Base-by-base conservation (phyloP, 2,797 vertebrate genomes). In the Rhynchotus rufescens region DNA sequence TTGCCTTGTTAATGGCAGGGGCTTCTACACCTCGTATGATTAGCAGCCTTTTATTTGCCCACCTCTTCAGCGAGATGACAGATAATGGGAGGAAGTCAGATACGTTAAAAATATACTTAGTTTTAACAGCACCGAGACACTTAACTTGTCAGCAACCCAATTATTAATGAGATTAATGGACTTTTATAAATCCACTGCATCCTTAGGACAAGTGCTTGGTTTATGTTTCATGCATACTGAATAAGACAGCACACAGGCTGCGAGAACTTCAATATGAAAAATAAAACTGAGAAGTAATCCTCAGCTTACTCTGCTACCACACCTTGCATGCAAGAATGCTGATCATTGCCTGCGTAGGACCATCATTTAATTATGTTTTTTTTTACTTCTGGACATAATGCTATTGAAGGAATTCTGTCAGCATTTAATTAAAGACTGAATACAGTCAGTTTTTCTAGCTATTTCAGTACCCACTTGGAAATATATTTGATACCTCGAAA, bases 131-230 rank as follows among this genome's bases (percentile, higher is more conserved):
- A 85, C 91, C 45, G 92, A 96, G 96, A 96, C 97, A 97, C 96
- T 98, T 98, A 98, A 94, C 95, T 96, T 97, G 97, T 97, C 97
- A 97, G 97, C 87, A 84, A 93, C 96, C 96, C 96, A 96, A 95
- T 97, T 97, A 97, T 97, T 98, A 97, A 97, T 98, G 89, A 97
- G 97, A 97, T 94, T 96, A 97, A 98, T 97, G 96, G 97, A 96
- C 96, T 97, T 96, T 97, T 93, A 90, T 93, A 97, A 97, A 97
- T 96, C 96, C 93, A 90, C 92, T 68, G 78, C 94, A 91, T 96
- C 89, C 92, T 89, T 89, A 80, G 86, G 94, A 97, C 97, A 96
- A 92, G 94, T 95, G 96, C 93, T 95, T 96, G 95, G 93, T 97
- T 97, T 97, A 95, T 77, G 93, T 97, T 88, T 94, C 69, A 15